phyloP scores from a whole-genome alignment of 2,797 vertebrate genomes.

The Sitta carolinensis region DNA sequence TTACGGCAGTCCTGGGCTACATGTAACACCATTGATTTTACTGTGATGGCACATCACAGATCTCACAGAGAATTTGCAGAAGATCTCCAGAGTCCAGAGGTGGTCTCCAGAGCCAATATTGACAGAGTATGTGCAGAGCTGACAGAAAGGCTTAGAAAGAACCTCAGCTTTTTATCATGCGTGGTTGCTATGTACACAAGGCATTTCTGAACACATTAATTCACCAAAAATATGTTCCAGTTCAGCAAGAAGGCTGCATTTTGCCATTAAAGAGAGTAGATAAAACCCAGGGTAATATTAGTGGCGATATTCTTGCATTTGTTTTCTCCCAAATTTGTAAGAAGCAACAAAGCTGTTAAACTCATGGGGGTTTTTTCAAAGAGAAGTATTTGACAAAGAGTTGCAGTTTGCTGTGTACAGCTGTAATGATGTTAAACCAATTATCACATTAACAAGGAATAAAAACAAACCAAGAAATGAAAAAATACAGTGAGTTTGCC shows the following conservation, averaged over 20 bases:
- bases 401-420: background rate
- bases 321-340: background rate
- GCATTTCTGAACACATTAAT: background rate
- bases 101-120: slow-evolving; percentile 9
- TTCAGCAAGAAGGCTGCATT: background rate
- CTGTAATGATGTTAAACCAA: background rate
- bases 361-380: background rate
- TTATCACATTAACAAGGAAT: background rate
- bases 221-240: background rate
- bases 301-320: background rate
- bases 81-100: background rate
- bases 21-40: background rate
- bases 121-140: background rate
- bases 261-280: background rate
- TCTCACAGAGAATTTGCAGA: background rate
- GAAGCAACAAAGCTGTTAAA: background rate
- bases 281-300: background rate
- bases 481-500: background rate
- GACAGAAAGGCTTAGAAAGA: background rate
- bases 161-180: background rate
- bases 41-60: background rate
- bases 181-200: background rate
- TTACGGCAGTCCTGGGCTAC: background rate
- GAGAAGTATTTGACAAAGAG: background rate
- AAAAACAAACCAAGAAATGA: background rate